Evolutionary conservation across 1,140 invertebrate genomes (phyloP).

Genomic region (Archegozetes longisetosus): DNA sequence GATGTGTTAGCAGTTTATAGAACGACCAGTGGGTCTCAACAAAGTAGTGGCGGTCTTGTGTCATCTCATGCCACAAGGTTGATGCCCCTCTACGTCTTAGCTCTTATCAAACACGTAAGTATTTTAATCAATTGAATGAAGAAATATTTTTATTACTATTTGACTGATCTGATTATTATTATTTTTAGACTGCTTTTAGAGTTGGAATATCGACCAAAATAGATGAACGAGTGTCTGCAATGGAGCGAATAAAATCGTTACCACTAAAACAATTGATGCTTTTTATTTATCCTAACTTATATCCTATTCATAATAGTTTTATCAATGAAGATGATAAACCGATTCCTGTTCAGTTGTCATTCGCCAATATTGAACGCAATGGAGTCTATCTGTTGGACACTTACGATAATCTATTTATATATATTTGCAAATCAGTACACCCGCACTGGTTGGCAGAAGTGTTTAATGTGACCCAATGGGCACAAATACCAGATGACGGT

Average conservation of each 20-base stretch:
- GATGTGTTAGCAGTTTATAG: slow-evolving; percentile 75
- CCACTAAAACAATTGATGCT: slow-evolving; percentile 66
- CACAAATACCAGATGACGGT: slow-evolving; percentile 39
- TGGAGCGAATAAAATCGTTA: slow-evolving; percentile 82
- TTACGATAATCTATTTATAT: slow-evolving; percentile 64
- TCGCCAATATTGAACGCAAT: slow-evolving; percentile 57
- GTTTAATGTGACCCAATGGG: slow-evolving; percentile 45
- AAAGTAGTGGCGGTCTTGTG: slow-evolving; percentile 41
- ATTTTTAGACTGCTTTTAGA: slow-evolving; percentile 59
- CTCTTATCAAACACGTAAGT: slow-evolving; percentile 74
- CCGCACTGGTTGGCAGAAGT: slow-evolving; percentile 54
- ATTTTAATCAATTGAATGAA: slow-evolving; percentile 7
- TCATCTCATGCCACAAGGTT: slow-evolving; percentile 55
- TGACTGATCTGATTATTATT: slow-evolving; percentile 11
- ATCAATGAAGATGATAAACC: neutral
- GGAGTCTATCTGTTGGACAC: slow-evolving; percentile 84
- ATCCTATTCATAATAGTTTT: slow-evolving; percentile 52
- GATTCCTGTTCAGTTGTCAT: slow-evolving; percentile 36
- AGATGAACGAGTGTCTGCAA: slow-evolving; percentile 80
- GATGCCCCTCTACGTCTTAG: slow-evolving; percentile 74
- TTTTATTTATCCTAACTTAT: slow-evolving; percentile 80
- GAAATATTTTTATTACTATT: slow-evolving; percentile 13
- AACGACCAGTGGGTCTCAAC: slow-evolving; percentile 15
- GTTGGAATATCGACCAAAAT: slow-evolving; percentile 65
- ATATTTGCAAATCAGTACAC: slow-evolving; percentile 64